These are phyloP conservation scores for Alitta virens DNA, from an alignment of 2,888 invertebrate species.

Conservation along the genomic window DNA sequence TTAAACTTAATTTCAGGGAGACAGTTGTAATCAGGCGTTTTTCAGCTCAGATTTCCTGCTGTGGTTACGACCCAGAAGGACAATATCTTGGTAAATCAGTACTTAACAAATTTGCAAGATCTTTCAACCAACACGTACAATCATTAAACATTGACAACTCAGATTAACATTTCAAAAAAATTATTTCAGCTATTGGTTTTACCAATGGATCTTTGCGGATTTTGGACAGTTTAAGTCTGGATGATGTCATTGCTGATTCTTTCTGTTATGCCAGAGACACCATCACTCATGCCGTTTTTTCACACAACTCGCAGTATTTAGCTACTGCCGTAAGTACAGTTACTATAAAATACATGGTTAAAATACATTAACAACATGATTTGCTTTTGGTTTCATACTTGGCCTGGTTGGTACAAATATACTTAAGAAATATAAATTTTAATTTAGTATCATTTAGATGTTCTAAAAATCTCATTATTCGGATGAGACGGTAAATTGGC, in stretches of 20 bases:
- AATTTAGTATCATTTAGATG: too few relatives aligned
- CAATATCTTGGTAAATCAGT: constrained; percentile 19
- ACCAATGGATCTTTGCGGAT: constrained; percentile 45
- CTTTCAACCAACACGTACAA: too few relatives aligned
- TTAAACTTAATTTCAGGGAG: constrained; percentile 41
- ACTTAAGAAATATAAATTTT: too few relatives aligned
- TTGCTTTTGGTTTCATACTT: neutral
- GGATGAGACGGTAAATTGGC: too few relatives aligned
- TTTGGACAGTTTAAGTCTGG: constrained; percentile 51
- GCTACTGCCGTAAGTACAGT: constrained; percentile 53
- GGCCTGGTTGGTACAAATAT: too few relatives aligned
- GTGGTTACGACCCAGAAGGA: constrained; percentile 33
- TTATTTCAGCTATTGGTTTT: constrained; percentile 29
- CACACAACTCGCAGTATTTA: constrained; percentile 51
- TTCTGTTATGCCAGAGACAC: constrained; percentile 51
- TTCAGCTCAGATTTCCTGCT: constrained; percentile 47
- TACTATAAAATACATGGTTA: too few relatives aligned
- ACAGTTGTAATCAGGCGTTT: constrained; percentile 45
- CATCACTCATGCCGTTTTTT: constrained; percentile 54
- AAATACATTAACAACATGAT: too few relatives aligned
- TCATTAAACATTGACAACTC: too few relatives aligned
- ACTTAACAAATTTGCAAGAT: too few relatives aligned
- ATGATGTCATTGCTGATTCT: constrained; percentile 47
- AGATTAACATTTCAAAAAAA: too few relatives aligned
- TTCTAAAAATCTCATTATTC: too few relatives aligned